Base-by-base conservation (phyloP, 2,113 vertebrate species). In the Eudyptes chrysolophus region DNA sequence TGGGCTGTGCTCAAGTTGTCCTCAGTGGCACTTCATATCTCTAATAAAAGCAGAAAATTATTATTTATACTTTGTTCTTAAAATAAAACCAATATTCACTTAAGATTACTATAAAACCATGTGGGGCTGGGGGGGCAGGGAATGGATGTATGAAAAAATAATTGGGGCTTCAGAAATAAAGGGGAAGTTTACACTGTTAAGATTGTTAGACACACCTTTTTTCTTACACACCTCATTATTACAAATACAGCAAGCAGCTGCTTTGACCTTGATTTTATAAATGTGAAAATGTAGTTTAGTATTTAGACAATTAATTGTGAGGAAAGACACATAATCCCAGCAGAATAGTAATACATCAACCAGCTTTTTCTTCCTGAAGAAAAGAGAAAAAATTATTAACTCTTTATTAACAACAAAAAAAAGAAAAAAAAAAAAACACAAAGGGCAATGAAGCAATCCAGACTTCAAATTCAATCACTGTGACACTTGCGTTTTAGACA, bases 121-220 rank as follows among this genome's bases (percentile, higher is more conserved):
- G 25, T 66, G 29, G 7, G 4, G 10, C 2, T 64, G 7, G 4
- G 18, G 9, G 10, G 4, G 3, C 3, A 22, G 25, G 8, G 25
- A 49, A 75, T 9, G 9, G 3, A 38, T 64, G 20, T 49, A 75
- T 38, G 17, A 87, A 79, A 60, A 71, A 46, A 49, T 17, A 79
- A 18, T 2, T 29, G 7, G 3, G 5, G 40, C 78, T 90, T 82
- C 38, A 85, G 52, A 92, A 94, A 71, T 42, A 61, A 71, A 79
- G 11, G 16, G 6, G 75, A 87, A 60, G 54, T 49, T 76, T 88
- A n/a, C 7, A 48, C 3, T 20, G 4, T 62, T 66, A 69, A 70
- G 40, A 68, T 49, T 61, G 30, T 54, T 77, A 74, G 75, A 61
- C 15, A 62, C 6, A 19, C 1, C 7, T 81, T 84, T 38, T 71